phyloP scores from a whole-genome alignment of 2,797 vertebrate genomes.

The Sebastes cheni region DNA sequence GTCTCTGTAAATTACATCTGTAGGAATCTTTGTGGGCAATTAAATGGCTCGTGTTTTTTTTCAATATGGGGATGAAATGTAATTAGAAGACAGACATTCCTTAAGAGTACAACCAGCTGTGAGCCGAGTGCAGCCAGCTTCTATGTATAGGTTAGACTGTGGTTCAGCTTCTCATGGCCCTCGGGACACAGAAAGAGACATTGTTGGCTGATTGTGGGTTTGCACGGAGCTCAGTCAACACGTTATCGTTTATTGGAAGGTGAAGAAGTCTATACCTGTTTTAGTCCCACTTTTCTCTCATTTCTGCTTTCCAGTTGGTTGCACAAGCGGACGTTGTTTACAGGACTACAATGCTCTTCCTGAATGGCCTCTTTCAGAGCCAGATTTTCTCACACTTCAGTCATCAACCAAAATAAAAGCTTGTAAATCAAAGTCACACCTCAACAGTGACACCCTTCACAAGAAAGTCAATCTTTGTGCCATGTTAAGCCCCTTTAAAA shows the following conservation, averaged over 20 bases:
- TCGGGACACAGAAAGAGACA: constrained; percentile 6
- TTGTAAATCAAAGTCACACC: constrained; percentile 32
- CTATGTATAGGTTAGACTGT: constrained; percentile 25
- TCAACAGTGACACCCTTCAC: not conserved
- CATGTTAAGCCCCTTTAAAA: constrained; percentile 6
- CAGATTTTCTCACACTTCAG: constrained; percentile 1
- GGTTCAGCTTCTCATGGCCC: constrained; percentile 17
- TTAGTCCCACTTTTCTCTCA: not conserved
- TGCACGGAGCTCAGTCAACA: constrained; percentile 18
- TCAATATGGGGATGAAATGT: constrained; percentile 44
- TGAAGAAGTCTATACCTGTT: not conserved
- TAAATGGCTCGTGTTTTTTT: constrained; percentile 24
- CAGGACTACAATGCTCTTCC: not conserved
- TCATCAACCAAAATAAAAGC: not conserved
- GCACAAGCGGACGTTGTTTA: not conserved
- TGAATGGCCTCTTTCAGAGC: constrained; percentile 39
- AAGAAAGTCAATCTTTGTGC: constrained; percentile 42
- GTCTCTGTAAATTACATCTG: constrained; percentile 62
- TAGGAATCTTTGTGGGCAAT: constrained; percentile 47
- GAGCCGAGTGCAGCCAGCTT: constrained; percentile 6
- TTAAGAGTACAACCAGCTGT: constrained; percentile 55
- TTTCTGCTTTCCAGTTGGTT: not conserved
- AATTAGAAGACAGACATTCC: constrained; percentile 69
- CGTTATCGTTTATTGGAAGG: not conserved
- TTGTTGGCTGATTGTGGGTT: constrained; percentile 15